phyloP scores from a whole-genome alignment of 2,888 invertebrate genomes.

The Noctua pronuba region DNA sequence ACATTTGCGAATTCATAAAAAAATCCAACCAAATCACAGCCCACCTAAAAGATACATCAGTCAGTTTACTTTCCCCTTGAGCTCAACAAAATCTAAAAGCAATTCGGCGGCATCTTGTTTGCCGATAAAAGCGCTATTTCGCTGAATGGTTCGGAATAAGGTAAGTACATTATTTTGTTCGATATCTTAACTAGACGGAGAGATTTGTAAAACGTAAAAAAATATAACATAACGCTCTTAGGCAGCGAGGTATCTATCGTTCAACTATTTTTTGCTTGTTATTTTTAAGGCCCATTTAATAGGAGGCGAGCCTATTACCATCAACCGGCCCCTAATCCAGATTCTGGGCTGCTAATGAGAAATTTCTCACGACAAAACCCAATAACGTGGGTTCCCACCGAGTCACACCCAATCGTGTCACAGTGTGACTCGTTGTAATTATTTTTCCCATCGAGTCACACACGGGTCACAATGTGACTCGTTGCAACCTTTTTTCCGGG shows the following conservation, averaged over 20 bases:
- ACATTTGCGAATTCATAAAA: neutral
- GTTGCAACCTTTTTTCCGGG: too few relatives aligned
- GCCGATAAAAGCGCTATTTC: slow-evolving; percentile 43
- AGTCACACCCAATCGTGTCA: too few relatives aligned
- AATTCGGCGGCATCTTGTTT: slow-evolving; percentile 42
- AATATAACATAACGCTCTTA: too few relatives aligned
- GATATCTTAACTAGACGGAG: slow-evolving; percentile 17
- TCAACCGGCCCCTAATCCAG: neutral
- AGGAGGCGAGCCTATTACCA: neutral
- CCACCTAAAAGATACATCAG: slow-evolving; percentile 21
- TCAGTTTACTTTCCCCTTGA: slow-evolving; percentile 33
- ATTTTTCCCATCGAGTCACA: too few relatives aligned
- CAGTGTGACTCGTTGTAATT: too few relatives aligned
- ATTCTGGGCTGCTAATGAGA: neutral
- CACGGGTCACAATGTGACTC: too few relatives aligned
- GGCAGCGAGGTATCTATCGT: neutral
- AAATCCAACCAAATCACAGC: slow-evolving; percentile 3
- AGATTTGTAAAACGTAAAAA: neutral
- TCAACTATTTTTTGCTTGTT: neutral
- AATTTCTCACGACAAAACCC: neutral
- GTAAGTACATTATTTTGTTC: slow-evolving; percentile 18
- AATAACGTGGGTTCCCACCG: too few relatives aligned
- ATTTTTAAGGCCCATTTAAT: neutral
- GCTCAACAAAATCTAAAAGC: slow-evolving; percentile 42
- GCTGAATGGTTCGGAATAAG: slow-evolving; percentile 29